Evolutionary conservation across 2,113 vertebrate genomes (phyloP), one percentile per base, ranked within the genome.

Genomic region (Corydoras sp.): DNA sequence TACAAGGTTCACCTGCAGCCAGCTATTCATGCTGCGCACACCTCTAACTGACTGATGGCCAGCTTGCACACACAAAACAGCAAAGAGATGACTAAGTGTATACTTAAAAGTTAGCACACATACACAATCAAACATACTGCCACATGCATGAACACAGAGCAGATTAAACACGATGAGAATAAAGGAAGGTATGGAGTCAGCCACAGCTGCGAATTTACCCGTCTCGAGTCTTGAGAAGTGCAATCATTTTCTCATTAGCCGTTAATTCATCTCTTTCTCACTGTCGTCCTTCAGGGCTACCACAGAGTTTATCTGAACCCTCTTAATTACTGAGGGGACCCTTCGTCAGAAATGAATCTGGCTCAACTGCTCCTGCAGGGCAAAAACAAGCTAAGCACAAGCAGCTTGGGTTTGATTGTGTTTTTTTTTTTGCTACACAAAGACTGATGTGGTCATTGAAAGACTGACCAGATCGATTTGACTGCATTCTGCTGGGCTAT

Each of bases 161-260:
- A 66, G 65, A n/a, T 62, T 71, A 62, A 32, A 58, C 14, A 50
- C 56, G 54, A 53, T 59, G 59, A 54, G 49, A 32, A 55, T 68
- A 29, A 53, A 31, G 50, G n/a, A 63, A 58, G 55, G 31, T 72
- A 55, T 4, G 59, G 43, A 31, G 31, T 66, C 55, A 15, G 59
- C 62, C 58, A 66, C 60, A 72, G 51, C 48, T 63, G 65, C 55
- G 53, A 75, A 64, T 82, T 70, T 69, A 30, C 70, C 35, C 79
- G 69, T 72, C 73, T 77, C 5, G 18, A 59, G 67, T 81, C 75
- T 77, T 75, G 76, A 80, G 78, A 78, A 81, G 79, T 74, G 87
- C 85, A 91, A 91, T 91, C 86, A 89, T 90, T 89, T 91, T 87
- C 88, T 91, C 86, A 88, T 91, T 91, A 90, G 85, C 66, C 76